Percentiles rank a stretch among this genome's conserved stretches.
Evolutionary conservation across 2,113 vertebrate species (phyloP).

Genomic region (Pseudorasbora parva): DNA sequence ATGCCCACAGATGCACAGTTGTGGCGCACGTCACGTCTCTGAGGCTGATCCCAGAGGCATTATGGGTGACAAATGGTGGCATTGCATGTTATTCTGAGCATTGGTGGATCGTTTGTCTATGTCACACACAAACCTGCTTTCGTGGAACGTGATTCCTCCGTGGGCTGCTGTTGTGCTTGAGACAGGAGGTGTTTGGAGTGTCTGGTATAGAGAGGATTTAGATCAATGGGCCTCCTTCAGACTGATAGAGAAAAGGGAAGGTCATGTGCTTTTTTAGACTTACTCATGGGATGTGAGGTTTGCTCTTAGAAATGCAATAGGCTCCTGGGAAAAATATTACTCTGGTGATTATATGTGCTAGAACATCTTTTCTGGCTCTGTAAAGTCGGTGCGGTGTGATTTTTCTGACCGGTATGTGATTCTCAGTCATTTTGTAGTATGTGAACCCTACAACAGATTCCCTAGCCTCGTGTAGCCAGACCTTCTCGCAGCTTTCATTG

Average conservation of each 20-base stretch:
- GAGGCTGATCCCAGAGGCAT: slow-evolving; percentile 59
- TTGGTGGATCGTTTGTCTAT: slow-evolving; percentile 64
- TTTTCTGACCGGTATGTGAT: neutral
- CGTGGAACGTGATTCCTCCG: slow-evolving; percentile 22
- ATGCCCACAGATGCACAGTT: slow-evolving; percentile 43
- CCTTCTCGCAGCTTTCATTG: too few species aligned
- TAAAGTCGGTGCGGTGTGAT: neutral
- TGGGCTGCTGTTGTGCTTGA: slow-evolving; percentile 24
- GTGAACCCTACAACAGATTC: neutral
- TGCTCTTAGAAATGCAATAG: slow-evolving; percentile 29
- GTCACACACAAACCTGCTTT: slow-evolving; percentile 52
- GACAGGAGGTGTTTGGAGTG: slow-evolving; percentile 35
- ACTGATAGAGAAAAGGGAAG: slow-evolving; percentile 8
- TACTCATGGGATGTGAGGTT: neutral
- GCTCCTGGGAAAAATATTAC: neutral
- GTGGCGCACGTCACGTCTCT: slow-evolving; percentile 61
- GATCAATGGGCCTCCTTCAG: slow-evolving; percentile 5
- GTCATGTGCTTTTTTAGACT: slow-evolving; percentile 20
- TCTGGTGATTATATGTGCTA: neutral
- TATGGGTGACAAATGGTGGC: slow-evolving; percentile 65
- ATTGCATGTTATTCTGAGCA: slow-evolving; percentile 63
- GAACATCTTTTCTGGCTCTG: neutral
- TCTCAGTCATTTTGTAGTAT: neutral
- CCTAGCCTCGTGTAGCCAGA: too few species aligned
- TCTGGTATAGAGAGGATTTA: slow-evolving; percentile 8